Evolutionary conservation across 2,113 vertebrate species (phyloP).

Genomic region (Daboia siamensis): DNA sequence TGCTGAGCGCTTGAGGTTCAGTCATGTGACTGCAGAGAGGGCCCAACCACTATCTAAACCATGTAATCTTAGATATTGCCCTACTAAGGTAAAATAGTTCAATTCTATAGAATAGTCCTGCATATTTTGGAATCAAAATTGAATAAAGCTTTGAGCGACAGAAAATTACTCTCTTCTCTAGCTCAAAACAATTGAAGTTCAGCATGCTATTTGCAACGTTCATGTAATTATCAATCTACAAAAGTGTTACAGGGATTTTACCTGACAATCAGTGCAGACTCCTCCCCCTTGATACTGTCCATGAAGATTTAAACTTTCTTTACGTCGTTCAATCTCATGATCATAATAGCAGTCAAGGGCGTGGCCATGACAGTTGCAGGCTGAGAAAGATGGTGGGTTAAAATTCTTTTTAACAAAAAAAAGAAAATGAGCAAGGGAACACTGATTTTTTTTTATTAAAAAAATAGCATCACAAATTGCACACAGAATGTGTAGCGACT

Average conservation of each 20-base stretch:
- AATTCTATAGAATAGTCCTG: background rate
- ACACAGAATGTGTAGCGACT: background rate
- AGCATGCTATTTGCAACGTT: background rate
- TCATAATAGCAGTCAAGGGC: constrained; percentile 89
- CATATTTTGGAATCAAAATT: background rate
- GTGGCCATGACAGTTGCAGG: constrained; percentile 92
- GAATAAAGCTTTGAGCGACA: background rate
- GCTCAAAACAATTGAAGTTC: background rate
- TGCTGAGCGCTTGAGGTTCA: background rate
- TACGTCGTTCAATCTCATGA: constrained; percentile 73
- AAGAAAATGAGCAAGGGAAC: background rate
- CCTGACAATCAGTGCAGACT: constrained; percentile 92
- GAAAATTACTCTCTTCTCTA: background rate
- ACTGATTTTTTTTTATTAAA: background rate
- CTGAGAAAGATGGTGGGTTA: constrained; percentile 64
- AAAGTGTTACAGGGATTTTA: constrained; percentile 57
- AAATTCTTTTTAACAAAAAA: background rate
- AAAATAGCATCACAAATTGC: background rate
- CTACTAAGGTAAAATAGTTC: background rate
- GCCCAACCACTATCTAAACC: background rate
- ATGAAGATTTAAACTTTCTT: constrained; percentile 82
- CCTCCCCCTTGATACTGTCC: constrained; percentile 85
- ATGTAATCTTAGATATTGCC: background rate
- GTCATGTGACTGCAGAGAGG: background rate
- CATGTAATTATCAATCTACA: background rate